A percentile compares a stretch with the other conserved stretches of the same genome.
Evolutionary conservation across 2,888 invertebrate species (phyloP).

Genomic region (Netelia fuscicornis): DNA sequence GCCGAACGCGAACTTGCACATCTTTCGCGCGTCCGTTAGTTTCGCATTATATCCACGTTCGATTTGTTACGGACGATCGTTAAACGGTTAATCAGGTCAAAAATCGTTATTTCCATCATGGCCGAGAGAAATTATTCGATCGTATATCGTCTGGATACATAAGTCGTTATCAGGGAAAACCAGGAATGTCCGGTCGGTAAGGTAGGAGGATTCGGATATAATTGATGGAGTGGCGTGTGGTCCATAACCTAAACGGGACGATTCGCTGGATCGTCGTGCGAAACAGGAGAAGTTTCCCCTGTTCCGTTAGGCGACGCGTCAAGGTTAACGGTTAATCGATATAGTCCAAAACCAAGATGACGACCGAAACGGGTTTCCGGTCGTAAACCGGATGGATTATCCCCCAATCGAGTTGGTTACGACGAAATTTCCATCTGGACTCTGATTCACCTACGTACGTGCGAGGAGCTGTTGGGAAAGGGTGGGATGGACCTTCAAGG

Average conservation of each 20-base stretch:
- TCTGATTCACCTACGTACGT: neutral
- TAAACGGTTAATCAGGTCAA: slow-evolving; percentile 31
- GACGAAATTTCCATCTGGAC: neutral
- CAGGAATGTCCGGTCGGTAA: slow-evolving; percentile 29
- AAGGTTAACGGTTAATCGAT: neutral
- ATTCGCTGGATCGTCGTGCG: neutral
- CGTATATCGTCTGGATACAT: slow-evolving; percentile 3
- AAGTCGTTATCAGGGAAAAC: slow-evolving; percentile 44
- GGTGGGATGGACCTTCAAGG: no score
- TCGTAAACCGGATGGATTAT: neutral
- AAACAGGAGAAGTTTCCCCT: neutral
- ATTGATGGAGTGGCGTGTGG: neutral
- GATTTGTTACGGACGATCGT: slow-evolving; percentile 15
- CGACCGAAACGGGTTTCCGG: neutral
- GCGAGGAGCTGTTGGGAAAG: neutral
- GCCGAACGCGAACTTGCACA: neutral
- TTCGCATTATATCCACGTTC: slow-evolving; percentile 5
- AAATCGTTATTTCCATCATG: slow-evolving; percentile 6
- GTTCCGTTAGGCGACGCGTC: neutral
- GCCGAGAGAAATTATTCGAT: slow-evolving; percentile 8
- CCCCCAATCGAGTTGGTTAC: neutral
- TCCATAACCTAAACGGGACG: neutral
- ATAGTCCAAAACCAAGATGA: neutral
- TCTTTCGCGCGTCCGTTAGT: neutral
- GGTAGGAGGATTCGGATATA: slow-evolving; percentile 22